Conservation (phyloP, 2,113 vertebrate genomes). For the Ceyx melanurus region DNA sequence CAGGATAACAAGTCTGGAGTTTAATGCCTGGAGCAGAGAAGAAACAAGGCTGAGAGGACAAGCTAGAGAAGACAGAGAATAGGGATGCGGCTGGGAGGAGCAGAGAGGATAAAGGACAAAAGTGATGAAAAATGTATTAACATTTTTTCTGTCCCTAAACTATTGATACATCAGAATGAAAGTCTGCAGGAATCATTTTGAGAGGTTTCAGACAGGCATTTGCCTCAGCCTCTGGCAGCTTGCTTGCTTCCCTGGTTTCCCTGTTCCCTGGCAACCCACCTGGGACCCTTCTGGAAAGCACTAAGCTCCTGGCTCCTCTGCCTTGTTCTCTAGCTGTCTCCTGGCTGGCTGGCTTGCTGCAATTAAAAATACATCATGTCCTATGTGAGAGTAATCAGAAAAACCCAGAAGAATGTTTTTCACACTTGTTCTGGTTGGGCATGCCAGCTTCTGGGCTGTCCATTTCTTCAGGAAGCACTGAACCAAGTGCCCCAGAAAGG, state of each 20-base stretch:
- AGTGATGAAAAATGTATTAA: not conserved
- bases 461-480: not conserved
- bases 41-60: not conserved
- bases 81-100: not conserved
- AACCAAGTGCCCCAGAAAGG: not conserved
- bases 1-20: not conserved
- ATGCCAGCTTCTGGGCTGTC: not conserved
- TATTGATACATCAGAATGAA: not conserved
- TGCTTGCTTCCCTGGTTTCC: not conserved
- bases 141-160: not conserved
- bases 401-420: not conserved
- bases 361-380: not conserved
- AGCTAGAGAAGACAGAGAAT: not conserved
- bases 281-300: not conserved
- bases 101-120: not conserved
- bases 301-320: not conserved
- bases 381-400: not conserved
- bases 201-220: not conserved
- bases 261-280: not conserved
- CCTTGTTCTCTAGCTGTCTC: not conserved
- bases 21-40: not conserved
- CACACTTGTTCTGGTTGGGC: not conserved
- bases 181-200: slow-evolving; percentile 14
- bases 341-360: not conserved
- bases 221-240: not conserved